Base-by-base conservation (phyloP, 2,113 vertebrate species). In the Egretta garzetta region DNA sequence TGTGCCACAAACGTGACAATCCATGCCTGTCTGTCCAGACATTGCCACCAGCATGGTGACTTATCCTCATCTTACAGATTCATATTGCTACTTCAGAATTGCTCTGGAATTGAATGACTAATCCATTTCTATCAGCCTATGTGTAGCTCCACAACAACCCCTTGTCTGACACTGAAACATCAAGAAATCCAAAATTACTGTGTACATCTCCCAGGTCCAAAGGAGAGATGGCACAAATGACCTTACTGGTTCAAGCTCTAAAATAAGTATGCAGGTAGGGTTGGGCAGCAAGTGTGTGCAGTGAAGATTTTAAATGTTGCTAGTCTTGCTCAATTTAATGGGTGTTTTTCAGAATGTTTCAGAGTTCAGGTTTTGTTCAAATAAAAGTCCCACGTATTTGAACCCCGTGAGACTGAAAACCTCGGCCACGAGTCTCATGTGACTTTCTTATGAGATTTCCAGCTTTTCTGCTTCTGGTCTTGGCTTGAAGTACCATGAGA, bases 371-470 rank as follows among this genome's bases (percentile, higher is more conserved):
- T 94, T 97, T 76, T 84, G 71, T 77, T 58, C 47, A 71, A 91
- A 55, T 3, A 19, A 83, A 67, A 0, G 4, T 94, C 71, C 89
- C 71, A 83, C 2, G 10, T 92, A 32, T 68, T 71, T 60, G 81
- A 96, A 67, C 74, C 71, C 85, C 59, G 1, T 28, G 87, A 83
- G 90, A 80, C 59, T 27, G 30, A 16, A 70, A 85, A 93, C 72
- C 86, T 96, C 2, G 0, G 87, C 94, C 76, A 33, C 1, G 7
- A 80, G 26, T 26, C 88, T 63, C 92, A 91, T 0, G 43, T 85
- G 93, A 93, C 87, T 80, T 70, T 52, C 87, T 93, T 97, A 94
- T 96, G 94, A 97, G 41, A 96, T 97, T 97, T 94, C 87, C 95
- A 97, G 95, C 85, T 94, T 95, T 80, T 72, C 93, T 81, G 52